Base-by-base conservation (phyloP, 2,888 invertebrate species). In the Archips crataeganus region DNA sequence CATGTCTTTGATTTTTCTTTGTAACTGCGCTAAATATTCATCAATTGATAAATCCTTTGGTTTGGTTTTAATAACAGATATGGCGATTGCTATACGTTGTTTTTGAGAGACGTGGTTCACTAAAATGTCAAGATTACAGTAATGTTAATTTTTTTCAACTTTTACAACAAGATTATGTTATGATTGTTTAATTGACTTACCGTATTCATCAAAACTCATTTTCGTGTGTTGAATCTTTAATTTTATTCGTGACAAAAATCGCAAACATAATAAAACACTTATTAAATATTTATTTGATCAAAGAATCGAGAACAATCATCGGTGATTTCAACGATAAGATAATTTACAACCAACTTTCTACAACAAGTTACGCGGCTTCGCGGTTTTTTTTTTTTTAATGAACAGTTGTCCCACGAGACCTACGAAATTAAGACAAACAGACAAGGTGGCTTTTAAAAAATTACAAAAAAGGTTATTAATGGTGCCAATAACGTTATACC, bases 181-280 rank as follows among this genome's bases (percentile, higher is more conserved):
- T n/a, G 45, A 15, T 23, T 23, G 45, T 63, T 39, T 36, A 6
- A 39, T 15, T 66, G 23, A 75, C 87, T 86, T 79, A 90, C 90
- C 88, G 78, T 87, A 90, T 75, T 85, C 82, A 63, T 87, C 83
- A 75, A 81, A 84, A 85, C 80, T 85, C 90, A 90, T 90, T 75
- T 79, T 84, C 51, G 75, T 73, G 23, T 15, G 45, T 54, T 61
- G 63, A 51, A 64, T 59, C 4, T 57, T 60, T 71, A 8, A 63
- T 32, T 66, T 10, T 54, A 54, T 57, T 42, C 32, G 39, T 6
- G 9, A 64, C 11, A 60, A 11, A 64, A 63, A 68, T 65, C 42
- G 60, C 3, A 8, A 15, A 66, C 66, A 59, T 73, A 42, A 10
- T 49, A 15, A 64, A 9, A 57, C 66, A 54, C 39, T 57, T 23